Evolutionary conservation across 2,797 vertebrate genomes (phyloP).

Genomic region (Platalea minor): DNA sequence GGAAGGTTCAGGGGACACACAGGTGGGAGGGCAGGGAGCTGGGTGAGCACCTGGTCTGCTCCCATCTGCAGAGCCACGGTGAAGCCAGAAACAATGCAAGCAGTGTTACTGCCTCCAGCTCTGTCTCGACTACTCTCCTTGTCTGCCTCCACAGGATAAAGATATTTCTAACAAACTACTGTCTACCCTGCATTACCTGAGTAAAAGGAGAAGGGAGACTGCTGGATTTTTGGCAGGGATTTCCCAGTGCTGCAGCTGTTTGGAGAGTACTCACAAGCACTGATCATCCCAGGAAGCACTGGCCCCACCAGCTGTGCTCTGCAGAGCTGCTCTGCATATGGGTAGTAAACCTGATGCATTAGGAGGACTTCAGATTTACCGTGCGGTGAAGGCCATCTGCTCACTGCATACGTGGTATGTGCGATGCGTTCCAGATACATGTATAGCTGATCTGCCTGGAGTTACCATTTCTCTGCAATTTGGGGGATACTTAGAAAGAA

Average conservation of each 20-base stretch:
- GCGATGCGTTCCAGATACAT: not conserved
- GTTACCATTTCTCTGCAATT: not conserved
- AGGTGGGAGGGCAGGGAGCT: not conserved
- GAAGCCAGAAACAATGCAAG: not conserved
- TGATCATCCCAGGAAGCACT: not conserved
- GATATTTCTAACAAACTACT: not conserved
- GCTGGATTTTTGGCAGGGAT: not conserved
- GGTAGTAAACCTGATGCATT: not conserved
- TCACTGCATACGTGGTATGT: rapidly evolving
- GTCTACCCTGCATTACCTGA: not conserved
- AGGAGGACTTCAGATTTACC: not conserved
- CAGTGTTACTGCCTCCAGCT: not conserved
- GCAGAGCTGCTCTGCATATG: not conserved
- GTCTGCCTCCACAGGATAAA: not conserved
- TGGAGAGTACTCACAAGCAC: not conserved
- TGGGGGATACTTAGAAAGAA: not conserved
- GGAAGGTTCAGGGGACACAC: not conserved
- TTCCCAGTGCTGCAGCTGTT: not conserved
- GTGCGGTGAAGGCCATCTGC: not conserved
- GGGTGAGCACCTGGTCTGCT: not conserved
- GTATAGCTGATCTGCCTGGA: not conserved
- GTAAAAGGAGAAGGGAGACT: not conserved
- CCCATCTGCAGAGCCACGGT: not conserved
- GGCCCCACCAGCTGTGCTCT: not conserved
- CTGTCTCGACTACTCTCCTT: rapidly evolving